Evolutionary conservation across 2,797 vertebrate species (phyloP).

Genomic region (Pachyuromys duprasi): DNA sequence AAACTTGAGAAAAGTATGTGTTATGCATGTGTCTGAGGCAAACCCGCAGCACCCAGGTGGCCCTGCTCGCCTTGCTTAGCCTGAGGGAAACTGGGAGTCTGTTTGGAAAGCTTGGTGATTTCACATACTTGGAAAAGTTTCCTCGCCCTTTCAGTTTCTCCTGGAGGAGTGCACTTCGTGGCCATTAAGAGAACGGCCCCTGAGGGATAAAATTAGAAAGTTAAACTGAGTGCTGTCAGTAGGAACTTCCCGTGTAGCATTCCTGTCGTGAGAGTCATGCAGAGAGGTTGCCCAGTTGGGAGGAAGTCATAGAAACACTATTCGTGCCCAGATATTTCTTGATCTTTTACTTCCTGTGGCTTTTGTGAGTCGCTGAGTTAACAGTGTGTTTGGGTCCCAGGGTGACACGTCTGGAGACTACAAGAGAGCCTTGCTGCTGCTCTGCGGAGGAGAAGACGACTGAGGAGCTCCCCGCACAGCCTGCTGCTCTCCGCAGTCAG

Average conservation of each 20-base stretch:
- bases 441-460: constrained; percentile 94
- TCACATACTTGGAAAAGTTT: background rate
- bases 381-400: constrained; percentile 85
- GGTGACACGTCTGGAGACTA: constrained; percentile 96
- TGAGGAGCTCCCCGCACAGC: constrained; percentile 33
- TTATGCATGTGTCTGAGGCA: background rate
- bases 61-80: background rate
- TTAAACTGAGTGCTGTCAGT: background rate
- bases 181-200: background rate
- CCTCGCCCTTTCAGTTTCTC: background rate
- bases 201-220: background rate
- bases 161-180: background rate
- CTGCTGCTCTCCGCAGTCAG: background rate
- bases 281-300: constrained; percentile 69
- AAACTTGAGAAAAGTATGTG: background rate
- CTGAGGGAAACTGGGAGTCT: background rate
- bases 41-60: background rate
- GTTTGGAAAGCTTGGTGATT: background rate
- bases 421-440: constrained; percentile 93
- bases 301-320: background rate
- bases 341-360: constrained; percentile 17
- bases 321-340: constrained; percentile 5
- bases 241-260: constrained; percentile 50
- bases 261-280: constrained; percentile 31
- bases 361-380: constrained; percentile 69